phyloP scores from a whole-genome alignment of 2,113 vertebrate genomes.

The Sterrhoptilus dennistouni region DNA sequence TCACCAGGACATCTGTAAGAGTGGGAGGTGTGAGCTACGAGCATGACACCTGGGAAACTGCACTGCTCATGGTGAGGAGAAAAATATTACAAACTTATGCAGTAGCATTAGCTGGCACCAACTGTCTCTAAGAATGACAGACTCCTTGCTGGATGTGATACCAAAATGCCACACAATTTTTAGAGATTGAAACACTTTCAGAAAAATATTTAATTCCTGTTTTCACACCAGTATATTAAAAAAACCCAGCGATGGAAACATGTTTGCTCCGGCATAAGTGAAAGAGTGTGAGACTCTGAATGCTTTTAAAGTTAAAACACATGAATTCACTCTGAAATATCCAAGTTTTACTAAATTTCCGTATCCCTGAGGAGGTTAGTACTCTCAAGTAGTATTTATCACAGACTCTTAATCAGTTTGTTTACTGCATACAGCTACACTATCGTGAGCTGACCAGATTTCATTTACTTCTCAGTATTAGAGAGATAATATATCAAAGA shows the following conservation, averaged over 20 bases:
- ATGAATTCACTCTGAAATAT: background rate
- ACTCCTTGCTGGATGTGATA: conserved; percentile 17
- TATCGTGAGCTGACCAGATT: background rate
- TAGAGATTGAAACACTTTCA: conserved; percentile 13
- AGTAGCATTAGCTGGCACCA: background rate
- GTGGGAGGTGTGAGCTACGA: conserved; percentile 26
- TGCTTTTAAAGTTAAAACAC: background rate
- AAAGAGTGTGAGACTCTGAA: background rate
- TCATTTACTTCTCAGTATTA: background rate
- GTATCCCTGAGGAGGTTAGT: background rate
- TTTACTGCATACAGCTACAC: background rate
- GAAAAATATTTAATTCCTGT: conserved; percentile 38
- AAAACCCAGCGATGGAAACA: background rate
- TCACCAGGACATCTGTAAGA: conserved; percentile 63
- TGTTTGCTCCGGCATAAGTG: conserved; percentile 42
- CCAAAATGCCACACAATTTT: conserved; percentile 26
- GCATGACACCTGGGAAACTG: conserved; percentile 27
- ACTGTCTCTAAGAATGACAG: background rate
- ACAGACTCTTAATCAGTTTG: background rate
- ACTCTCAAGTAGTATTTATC: background rate
- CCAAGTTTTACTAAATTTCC: background rate
- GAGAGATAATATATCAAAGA: background rate
- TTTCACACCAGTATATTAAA: background rate
- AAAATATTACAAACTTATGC: background rate
- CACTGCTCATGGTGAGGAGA: background rate